Evolutionary conservation across 2,113 vertebrate species (phyloP), one percentile per base, ranked within the genome.

Genomic region (Mastomys coucha): DNA sequence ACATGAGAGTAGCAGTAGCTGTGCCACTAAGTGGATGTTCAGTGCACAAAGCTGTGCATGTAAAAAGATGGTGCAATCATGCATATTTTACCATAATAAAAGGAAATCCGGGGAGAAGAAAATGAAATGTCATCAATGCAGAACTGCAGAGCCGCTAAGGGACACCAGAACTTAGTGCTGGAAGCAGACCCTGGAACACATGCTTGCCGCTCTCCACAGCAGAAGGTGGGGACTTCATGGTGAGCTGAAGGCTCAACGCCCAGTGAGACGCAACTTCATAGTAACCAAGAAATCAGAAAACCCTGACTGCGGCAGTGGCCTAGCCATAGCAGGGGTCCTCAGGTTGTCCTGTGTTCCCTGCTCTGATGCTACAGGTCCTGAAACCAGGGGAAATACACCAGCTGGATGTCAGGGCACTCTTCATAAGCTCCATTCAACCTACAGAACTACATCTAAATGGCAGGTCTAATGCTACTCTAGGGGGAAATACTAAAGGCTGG

Each of bases 181-280:
- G 49, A 5, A 49, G 67, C 7, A 26, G 56, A 24, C 22, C 11
- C 51, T 51, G 33, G 19, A 42, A 10, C 49, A 24, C 56, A 42
- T 24, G 19, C 84, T 5, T 8, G 1, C 4, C 13, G 22, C 76
- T 45, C 28, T 0, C 28, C 17, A 28, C 60, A 73, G 24, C 0
- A 1, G 7, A 16, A 9, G 42, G 65, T 58, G 5, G 0, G 65
- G 45, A 14, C 60, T 26, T 0, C 11, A 14, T 12, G 36, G 22
- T 24, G 39, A 53, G 58, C 1, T 24, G 12, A 93, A 78, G 70
- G 72, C 39, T 45, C 91, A 73, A 16, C 0, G 0, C 20, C 14
- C 31, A 80, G 8, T 14, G 11, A 75, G 39, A 63, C 33, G 45
- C 45, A n/a, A 13, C 33, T 31, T 60, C 26, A 45, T 31, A 60